phyloP scores from a whole-genome alignment of 2,113 vertebrate genomes.

The Otus sunia region DNA sequence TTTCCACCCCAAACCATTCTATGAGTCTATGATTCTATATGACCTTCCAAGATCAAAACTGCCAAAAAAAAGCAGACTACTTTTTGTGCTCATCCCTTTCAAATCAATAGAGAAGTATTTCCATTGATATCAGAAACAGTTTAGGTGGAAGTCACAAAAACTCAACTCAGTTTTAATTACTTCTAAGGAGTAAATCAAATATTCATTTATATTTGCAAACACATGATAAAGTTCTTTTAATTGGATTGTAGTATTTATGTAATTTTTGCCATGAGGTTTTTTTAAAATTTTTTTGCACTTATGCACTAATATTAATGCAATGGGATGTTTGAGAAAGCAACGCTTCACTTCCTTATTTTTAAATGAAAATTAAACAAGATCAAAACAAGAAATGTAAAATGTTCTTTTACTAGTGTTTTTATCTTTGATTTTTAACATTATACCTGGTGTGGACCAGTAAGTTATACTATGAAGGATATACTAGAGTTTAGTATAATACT shows the following conservation, averaged over 20 bases:
- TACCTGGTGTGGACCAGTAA: not conserved
- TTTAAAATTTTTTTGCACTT: not conserved
- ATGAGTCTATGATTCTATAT: no score
- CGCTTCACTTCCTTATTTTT: not conserved
- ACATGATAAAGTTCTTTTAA: not conserved
- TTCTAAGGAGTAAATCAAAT: not conserved
- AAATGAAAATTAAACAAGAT: not conserved
- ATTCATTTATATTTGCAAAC: not conserved
- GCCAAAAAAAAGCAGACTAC: no score
- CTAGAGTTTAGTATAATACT: not conserved
- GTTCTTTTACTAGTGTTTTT: accelerated
- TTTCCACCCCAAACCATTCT: no score
- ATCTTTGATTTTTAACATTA: not conserved
- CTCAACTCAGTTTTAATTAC: not conserved
- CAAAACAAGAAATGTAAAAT: not conserved
- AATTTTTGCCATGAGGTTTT: not conserved
- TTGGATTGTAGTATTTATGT: not conserved
- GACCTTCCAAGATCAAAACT: not conserved
- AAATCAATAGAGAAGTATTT: not conserved
- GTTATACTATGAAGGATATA: not conserved
- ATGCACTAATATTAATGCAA: not conserved
- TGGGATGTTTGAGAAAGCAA: not conserved
- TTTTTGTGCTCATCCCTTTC: not conserved
- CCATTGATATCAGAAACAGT: not conserved
- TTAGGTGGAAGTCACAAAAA: not conserved